Conservation (phyloP, 2,888 invertebrate genomes). For the Agriopis marginaria region DNA sequence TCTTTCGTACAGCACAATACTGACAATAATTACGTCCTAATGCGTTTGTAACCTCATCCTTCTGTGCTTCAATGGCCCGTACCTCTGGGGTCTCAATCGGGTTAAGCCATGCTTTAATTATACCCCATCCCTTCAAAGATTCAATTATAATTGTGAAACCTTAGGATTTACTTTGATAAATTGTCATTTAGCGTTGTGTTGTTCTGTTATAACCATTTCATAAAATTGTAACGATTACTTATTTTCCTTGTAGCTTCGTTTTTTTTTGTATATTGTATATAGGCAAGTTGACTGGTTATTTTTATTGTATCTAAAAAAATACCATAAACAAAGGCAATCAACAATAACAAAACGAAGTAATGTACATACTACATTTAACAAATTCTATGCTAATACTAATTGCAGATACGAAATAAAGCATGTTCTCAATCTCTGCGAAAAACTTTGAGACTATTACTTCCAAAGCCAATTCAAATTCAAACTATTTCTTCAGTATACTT, state of each 20-base stretch:
- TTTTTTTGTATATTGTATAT: background rate
- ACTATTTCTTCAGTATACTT: too few relatives aligned
- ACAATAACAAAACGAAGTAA: too few relatives aligned
- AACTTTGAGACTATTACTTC: too few relatives aligned
- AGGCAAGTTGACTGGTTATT: too few relatives aligned
- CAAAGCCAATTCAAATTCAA: too few relatives aligned
- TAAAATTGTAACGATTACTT: background rate
- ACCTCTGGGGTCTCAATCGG: constrained; percentile 42
- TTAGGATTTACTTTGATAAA: constrained; percentile 51
- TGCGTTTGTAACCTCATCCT: constrained; percentile 12
- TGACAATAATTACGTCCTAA: background rate
- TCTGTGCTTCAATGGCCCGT: constrained; percentile 12
- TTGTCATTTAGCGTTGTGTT: constrained; percentile 51
- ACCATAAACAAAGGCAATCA: too few relatives aligned
- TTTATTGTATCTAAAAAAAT: too few relatives aligned
- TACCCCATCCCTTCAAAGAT: constrained; percentile 66
- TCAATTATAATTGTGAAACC: constrained; percentile 70
- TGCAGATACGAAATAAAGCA: too few relatives aligned
- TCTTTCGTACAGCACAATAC: background rate
- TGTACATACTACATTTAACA: too few relatives aligned
- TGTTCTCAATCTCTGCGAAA: too few relatives aligned
- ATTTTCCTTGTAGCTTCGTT: background rate
- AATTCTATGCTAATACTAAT: too few relatives aligned
- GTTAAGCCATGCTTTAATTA: constrained; percentile 66
- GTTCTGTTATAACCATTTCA: background rate